Base-by-base conservation (phyloP, 2,797 vertebrate genomes). In the Tenualosa ilisha region DNA sequence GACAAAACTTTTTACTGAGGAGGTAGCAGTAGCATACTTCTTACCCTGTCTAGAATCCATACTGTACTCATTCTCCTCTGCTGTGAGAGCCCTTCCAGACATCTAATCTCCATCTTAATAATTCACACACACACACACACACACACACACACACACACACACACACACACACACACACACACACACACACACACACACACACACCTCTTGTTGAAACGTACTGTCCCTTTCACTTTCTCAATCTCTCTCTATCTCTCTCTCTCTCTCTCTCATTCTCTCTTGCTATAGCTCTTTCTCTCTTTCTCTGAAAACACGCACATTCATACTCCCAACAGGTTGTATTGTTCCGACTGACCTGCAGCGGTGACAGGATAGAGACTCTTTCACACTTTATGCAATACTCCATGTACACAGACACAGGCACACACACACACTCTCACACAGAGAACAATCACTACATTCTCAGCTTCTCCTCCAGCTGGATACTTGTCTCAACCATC, bases 41-140 rank as follows among this genome's bases (percentile, higher is more conserved):
- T 13, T 53, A 53, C 51, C 51, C 31, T 53, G 13, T 15, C 12
- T 15, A 53, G 12, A 3, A 53, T 53, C 51, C 51, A 53, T 53
- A 65, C 61, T 65, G 61, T 40, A 40, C 65, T 37, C 53, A 20
- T 1, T 72, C 65, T 26, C 63, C 26, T 37, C 68, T 75, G 63
- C 63, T 72, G 43, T 49, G 49, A 26, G 65, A 75, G 72, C 65
- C 72, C 24, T 84, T 53, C 61, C 72, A 51, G 53, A 75, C 51
- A 84, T 79, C 49, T 75, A 75, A 84, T 65, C 83, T 50, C 24
- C 6, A 15, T 75, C 40, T 84, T 84, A 51, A 51, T 72, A 54
- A 75, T 75, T 75, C 37, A 75, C 68, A 75, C 68, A 75, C 65
- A 51, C 20, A 84, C 31, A 83, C 37, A 40, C 24, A 40, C 50